A percentile compares a stretch with the other conserved stretches of the same genome.
phyloP scores from a whole-genome alignment of 2,797 vertebrate species.

The Sebastes hopkinsi region DNA sequence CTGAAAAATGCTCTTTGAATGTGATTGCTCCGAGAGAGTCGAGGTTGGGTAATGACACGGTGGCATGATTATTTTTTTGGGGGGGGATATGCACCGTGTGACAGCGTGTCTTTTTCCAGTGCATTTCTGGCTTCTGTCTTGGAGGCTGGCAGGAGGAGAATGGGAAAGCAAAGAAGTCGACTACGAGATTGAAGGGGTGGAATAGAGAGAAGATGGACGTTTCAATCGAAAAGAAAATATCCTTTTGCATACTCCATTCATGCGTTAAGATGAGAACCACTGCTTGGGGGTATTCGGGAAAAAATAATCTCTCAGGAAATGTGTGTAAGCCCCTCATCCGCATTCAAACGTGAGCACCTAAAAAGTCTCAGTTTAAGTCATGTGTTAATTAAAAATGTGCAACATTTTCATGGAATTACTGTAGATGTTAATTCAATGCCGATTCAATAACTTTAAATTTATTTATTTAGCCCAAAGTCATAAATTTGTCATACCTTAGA shows the following conservation, averaged over 20 bases:
- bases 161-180: conserved; percentile 56
- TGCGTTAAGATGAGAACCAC: conserved; percentile 46
- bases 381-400: neutral
- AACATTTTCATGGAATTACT: neutral
- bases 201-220: conserved; percentile 35
- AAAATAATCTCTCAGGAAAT: conserved; percentile 23
- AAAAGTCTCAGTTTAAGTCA: neutral
- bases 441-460: neutral
- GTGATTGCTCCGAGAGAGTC: conserved; percentile 70
- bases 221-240: conserved; percentile 54
- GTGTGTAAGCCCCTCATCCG: conserved; percentile 6
- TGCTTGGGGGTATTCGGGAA: conserved; percentile 21
- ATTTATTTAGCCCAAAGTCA: neutral
- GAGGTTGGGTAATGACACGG: conserved; percentile 74
- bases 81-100: conserved; percentile 40
- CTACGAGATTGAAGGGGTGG: conserved; percentile 46
- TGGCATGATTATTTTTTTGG: conserved; percentile 25
- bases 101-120: conserved; percentile 52
- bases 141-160: conserved; percentile 48
- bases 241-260: conserved; percentile 42
- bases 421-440: neutral
- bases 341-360: neutral
- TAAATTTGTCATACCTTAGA: neutral
- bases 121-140: conserved; percentile 46
- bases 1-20: conserved; percentile 77